phyloP scores from a whole-genome alignment of 2,797 vertebrate species.

The Myiothlypis coronata region DNA sequence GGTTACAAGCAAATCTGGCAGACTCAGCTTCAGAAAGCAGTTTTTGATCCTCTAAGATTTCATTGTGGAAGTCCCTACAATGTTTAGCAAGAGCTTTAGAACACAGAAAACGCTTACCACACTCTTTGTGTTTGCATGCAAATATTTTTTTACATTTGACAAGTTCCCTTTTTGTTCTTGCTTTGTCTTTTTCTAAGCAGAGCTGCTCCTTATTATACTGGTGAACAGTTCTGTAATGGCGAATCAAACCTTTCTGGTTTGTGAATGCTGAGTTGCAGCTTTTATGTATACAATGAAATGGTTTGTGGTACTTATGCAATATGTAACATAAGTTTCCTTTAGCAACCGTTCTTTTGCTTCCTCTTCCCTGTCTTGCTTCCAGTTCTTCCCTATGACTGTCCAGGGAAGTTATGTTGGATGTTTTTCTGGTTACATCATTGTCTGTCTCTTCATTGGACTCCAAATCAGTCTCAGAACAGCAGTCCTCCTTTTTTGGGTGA shows the following conservation, averaged over 20 bases:
- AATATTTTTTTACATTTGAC: constrained; percentile 81
- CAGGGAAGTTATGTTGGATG: constrained; percentile 64
- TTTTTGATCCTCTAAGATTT: constrained; percentile 73
- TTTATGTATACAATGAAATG: constrained; percentile 94
- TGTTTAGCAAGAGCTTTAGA: constrained; percentile 80
- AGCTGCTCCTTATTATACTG: constrained; percentile 93
- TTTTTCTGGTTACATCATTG: constrained; percentile 41
- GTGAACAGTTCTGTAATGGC: constrained; percentile 90
- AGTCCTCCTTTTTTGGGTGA: constrained; percentile 73
- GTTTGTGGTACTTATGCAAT: constrained; percentile 91
- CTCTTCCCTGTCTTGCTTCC: constrained; percentile 79
- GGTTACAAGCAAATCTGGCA: constrained; percentile 85
- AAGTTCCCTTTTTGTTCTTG: constrained; percentile 81
- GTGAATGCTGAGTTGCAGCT: constrained; percentile 90
- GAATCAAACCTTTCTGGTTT: constrained; percentile 89
- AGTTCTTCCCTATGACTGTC: constrained; percentile 75
- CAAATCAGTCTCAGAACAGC: constrained; percentile 71
- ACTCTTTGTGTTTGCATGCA: constrained; percentile 83
- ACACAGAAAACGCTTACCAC: constrained; percentile 82
- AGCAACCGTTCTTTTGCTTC: constrained; percentile 86
- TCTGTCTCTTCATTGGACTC: constrained; percentile 79
- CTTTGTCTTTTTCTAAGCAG: constrained; percentile 87
- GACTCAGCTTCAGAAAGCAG: constrained; percentile 73
- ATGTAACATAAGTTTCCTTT: constrained; percentile 93
- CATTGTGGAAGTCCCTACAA: constrained; percentile 77